phyloP scores from a whole-genome alignment of 2,888 invertebrate species.

The Sericinus montela region DNA sequence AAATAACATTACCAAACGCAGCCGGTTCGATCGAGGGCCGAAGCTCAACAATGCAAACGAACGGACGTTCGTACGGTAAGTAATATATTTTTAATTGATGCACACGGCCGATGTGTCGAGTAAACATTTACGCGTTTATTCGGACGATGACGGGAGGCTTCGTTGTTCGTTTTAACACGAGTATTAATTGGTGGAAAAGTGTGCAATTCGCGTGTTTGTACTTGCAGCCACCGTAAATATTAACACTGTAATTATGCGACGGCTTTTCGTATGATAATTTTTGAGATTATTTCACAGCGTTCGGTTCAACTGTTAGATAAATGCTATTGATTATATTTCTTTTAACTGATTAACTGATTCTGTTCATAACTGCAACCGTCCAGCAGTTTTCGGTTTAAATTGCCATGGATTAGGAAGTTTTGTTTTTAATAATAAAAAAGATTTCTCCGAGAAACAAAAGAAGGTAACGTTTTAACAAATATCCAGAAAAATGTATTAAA shows the following conservation, averaged over 20 bases:
- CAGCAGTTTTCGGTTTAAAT: no score
- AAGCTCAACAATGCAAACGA: slow-evolving; percentile 32
- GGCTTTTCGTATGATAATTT: slow-evolving; percentile 8
- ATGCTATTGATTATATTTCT: no score
- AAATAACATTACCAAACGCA: slow-evolving; percentile 10
- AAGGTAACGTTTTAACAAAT: no score
- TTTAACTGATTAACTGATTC: no score
- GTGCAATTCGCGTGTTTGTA: slow-evolving; percentile 66
- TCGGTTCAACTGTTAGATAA: slow-evolving; percentile 19
- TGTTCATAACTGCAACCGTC: no score
- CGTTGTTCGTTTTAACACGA: slow-evolving; percentile 64
- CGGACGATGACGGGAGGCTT: slow-evolving; percentile 58
- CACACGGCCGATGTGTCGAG: slow-evolving; percentile 63
- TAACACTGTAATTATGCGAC: slow-evolving; percentile 58
- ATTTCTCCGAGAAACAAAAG: no score
- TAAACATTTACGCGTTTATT: slow-evolving; percentile 68
- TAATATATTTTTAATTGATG: slow-evolving; percentile 76
- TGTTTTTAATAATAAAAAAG: no score
- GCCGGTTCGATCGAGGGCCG: slow-evolving; percentile 4
- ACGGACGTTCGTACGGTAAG: slow-evolving; percentile 59
- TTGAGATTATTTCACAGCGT: slow-evolving; percentile 41
- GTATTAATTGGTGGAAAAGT: slow-evolving; percentile 72
- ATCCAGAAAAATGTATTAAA: no score
- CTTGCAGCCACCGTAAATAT: slow-evolving; percentile 59
- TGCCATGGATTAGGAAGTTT: no score